Base-by-base conservation (phyloP, 2,797 vertebrate genomes). In the Denticeps clupeoides region DNA sequence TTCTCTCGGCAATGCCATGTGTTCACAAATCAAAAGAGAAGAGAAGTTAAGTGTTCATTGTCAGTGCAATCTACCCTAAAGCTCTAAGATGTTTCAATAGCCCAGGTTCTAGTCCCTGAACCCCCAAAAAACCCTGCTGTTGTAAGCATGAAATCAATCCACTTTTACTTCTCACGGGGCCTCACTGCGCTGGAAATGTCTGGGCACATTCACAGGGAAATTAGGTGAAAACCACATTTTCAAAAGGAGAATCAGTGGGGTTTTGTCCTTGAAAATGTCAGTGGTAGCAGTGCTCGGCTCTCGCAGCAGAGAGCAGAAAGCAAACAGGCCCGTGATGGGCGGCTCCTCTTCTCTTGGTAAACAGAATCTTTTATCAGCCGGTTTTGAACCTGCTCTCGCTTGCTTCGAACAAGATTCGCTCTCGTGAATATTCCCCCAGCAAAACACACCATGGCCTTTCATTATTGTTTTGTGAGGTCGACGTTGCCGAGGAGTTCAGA, bases 231-330 rank as follows among this genome's bases (percentile, higher is more conserved):
- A 48, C 44, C 47, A 41, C 52, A 19, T 25, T 48, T 48, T 35
- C 45, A 48, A 48, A 55, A 22, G 31, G 4, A 33, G 24, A 49
- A 41, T 40, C 53, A 37, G 27, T 23, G 24, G 45, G 53, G 45
- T 28, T 48, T 53, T 37, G 46, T 35, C 24, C 41, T 44, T 55
- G 29, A 22, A 55, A 55, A 55, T 55, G 53, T 55, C 53, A 55
- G 53, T 13, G 31, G 8, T 18, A 33, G n/a, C n/a, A n/a, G n/a
- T n/a, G n/a, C n/a, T n/a, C n/a, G n/a, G n/a, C n/a, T n/a, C n/a
- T n/a, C n/a, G n/a, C n/a, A n/a, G 35, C 33, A 15, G 11, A 16
- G 33, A 22, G 28, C 22, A 16, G 11, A 35, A 3, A 41, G 21
- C 42, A n/a, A 25, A 10, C 8, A 4, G 38, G 24, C 11, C 15